A percentile compares a stretch with the other conserved stretches of the same genome.
These are phyloP conservation scores for Megalonaias nervosa DNA, from an alignment of 1,140 invertebrate species.

Conservation along the genomic window DNA sequence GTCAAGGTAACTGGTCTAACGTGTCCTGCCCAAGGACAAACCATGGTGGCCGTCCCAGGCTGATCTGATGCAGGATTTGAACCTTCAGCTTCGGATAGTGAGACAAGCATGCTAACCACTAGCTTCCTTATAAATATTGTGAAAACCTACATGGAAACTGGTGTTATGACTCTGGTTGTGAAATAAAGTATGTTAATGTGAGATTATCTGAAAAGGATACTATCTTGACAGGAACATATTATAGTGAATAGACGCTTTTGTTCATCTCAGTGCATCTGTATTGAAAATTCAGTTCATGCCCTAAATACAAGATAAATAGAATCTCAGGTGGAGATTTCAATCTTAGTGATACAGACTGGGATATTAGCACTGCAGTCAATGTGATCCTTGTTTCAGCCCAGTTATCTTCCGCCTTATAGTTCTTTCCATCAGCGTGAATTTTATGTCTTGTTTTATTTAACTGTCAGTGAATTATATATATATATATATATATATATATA, in stretches of 20 bases:
- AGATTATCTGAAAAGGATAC: conserved; percentile 1
- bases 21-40: too few relatives aligned
- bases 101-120: too few relatives aligned
- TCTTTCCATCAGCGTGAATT: too few relatives aligned
- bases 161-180: conserved; percentile 1
- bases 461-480: too few relatives aligned
- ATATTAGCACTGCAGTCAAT: not conserved
- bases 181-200: conserved; percentile 21
- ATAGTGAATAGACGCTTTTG: not conserved
- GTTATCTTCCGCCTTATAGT: too few relatives aligned
- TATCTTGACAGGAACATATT: conserved; percentile 11
- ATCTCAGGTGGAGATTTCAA: conserved; percentile 28
- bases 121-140: too few relatives aligned
- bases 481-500: too few relatives aligned
- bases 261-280: not conserved
- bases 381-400: not conserved
- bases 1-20: too few relatives aligned
- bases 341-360: conserved; percentile 23
- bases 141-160: conserved; percentile 5
- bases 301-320: conserved; percentile 13
- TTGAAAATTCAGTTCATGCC: not conserved
- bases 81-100: too few relatives aligned
- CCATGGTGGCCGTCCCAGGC: too few relatives aligned
- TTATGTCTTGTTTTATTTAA: too few relatives aligned
- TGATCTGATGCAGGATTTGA: too few relatives aligned